phyloP scores from a whole-genome alignment of 2,888 invertebrate genomes.

The Xestia rhomboidea region DNA sequence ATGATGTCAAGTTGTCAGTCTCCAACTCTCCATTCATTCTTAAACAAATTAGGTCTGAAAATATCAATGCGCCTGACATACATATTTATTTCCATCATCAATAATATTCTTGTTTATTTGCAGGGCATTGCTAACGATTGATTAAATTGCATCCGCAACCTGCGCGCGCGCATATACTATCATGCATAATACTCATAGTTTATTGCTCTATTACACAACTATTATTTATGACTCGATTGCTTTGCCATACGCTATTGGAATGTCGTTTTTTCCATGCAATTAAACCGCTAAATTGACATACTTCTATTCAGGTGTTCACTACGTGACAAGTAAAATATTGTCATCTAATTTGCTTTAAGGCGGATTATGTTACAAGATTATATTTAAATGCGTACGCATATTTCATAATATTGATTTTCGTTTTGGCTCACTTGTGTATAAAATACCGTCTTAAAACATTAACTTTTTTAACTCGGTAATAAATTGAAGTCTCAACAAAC shows the following conservation, averaged over 20 bases:
- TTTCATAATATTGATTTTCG: conserved; percentile 60
- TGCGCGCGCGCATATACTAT: conserved; percentile 68
- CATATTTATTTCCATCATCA: conserved; percentile 65
- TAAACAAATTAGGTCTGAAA: conserved; percentile 63
- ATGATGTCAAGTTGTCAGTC: conserved; percentile 48
- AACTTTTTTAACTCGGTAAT: conserved; percentile 60
- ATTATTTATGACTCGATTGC: conserved; percentile 76
- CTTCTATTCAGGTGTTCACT: conserved; percentile 58
- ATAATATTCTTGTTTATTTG: conserved; percentile 72
- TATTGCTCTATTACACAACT: conserved; percentile 84
- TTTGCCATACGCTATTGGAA: conserved; percentile 73
- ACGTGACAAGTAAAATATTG: conserved; percentile 70
- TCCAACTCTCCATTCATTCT: conserved; percentile 55
- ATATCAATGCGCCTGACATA: conserved; percentile 62
- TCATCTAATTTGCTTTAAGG: conserved; percentile 67
- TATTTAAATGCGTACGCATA: conserved; percentile 55
- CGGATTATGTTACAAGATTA: conserved; percentile 67
- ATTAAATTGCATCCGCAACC: conserved; percentile 73
- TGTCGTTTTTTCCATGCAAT: conserved; percentile 76
- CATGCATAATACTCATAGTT: conserved; percentile 74
- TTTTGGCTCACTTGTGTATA: conserved; percentile 52
- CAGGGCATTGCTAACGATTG: conserved; percentile 69
- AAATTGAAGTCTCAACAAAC: conserved; percentile 67
- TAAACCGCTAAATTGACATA: conserved; percentile 68
- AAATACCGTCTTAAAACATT: conserved; percentile 44